phyloP scores from a whole-genome alignment of 2,113 vertebrate species.

The Megaceryle torquata region DNA sequence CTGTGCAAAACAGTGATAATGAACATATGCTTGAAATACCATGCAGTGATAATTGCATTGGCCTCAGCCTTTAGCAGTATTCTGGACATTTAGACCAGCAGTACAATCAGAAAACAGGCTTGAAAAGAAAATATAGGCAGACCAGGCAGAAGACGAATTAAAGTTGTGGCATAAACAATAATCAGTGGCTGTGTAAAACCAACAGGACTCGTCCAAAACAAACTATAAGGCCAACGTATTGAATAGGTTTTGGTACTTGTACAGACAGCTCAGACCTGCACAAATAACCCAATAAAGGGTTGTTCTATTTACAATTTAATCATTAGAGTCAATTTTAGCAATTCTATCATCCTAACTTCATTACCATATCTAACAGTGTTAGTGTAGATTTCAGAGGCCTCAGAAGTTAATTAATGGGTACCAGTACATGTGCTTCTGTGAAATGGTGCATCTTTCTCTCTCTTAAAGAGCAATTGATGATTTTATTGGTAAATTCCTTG shows the following conservation, averaged over 20 bases:
- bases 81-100: neutral
- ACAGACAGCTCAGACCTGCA: rapidly evolving
- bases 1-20: slow-evolving; percentile 16
- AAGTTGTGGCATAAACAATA: neutral
- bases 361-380: neutral
- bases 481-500: neutral
- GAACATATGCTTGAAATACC: neutral
- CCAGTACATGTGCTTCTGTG: no score
- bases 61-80: neutral
- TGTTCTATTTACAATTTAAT: neutral
- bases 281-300: neutral
- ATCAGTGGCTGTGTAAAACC: neutral
- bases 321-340: neutral
- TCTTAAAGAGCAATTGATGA: neutral
- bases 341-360: neutral
- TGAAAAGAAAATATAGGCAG: neutral
- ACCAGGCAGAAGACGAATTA: neutral
- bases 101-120: neutral
- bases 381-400: neutral
- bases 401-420: neutral
- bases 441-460: neutral
- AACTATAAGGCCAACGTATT: neutral
- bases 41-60: neutral
- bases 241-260: neutral
- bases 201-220: neutral